Base-by-base conservation (phyloP, 2,888 invertebrate species). In the Lathronympha strigana region DNA sequence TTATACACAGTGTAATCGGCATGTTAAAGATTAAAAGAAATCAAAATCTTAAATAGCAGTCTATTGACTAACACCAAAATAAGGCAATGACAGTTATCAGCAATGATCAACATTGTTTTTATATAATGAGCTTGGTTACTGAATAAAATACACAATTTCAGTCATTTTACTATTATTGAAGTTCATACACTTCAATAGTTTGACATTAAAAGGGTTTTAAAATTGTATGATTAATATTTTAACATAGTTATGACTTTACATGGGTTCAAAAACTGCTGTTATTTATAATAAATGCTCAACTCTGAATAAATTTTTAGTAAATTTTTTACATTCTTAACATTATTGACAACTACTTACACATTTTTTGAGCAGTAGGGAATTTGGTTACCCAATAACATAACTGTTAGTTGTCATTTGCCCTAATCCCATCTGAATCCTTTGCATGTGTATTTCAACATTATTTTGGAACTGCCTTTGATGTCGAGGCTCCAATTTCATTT, bases 391-490 rank as follows among this genome's bases (percentile, higher is more conserved):
- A 33, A 51, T 50, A 17, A 57, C 58, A 61, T 53, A 63, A 73
- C 79, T 86, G 69, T 68, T 81, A 36, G 87, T 76, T 64, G 84
- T 80, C 79, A 86, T 86, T 77, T 86, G 87, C 13, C 92, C 92
- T 67, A 95, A 87, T 25, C 96, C 96, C 84, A 95, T 94, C 85
- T 97, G 96, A 76, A 97, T 97, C 81, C 97, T 95, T 78, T 97
- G 96, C 94, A 98, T 95, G 77, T 98, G 98, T 71, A 97, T 95
- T 86, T 98, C 98, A 5, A 99, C 96, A 83, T 95, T 94, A 84
- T 96, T 97, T 86, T 98, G 96, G 87, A 97, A 97, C 47, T 95
- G 92, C 73, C 94, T 94, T 73, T 95, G 94, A 87, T 98, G 97
- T 49, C 93, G 92, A 2, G 95, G 94, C 73, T 95, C 95, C 62